A percentile compares a stretch with the other conserved stretches of the same genome.
Evolutionary conservation across 2,797 vertebrate genomes (phyloP).

Genomic region (Helarctos malayanus): DNA sequence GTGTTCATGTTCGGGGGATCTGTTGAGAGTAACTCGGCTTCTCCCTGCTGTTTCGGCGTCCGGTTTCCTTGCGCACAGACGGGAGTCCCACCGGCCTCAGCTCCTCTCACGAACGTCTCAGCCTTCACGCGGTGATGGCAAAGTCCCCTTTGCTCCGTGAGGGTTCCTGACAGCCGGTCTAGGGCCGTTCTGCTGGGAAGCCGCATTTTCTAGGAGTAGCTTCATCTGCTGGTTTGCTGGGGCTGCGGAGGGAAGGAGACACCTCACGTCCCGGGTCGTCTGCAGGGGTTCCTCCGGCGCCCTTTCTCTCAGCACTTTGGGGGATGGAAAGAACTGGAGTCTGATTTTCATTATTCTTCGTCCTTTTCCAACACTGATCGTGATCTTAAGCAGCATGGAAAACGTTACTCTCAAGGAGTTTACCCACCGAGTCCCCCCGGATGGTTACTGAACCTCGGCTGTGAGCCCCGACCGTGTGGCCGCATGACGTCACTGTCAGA

Average conservation of each 20-base stretch:
- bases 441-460: no score
- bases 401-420: not conserved
- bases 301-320: not conserved
- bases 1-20: not conserved
- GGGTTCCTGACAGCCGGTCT: not conserved
- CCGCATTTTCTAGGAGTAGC: no score
- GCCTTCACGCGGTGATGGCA: not conserved
- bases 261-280: not conserved
- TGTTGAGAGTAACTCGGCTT: not conserved
- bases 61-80: not conserved
- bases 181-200: not conserved
- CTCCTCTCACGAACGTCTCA: accelerated
- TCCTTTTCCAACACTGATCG: not conserved
- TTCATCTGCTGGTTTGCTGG: accelerated
- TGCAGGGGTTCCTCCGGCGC: not conserved
- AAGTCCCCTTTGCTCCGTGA: not conserved
- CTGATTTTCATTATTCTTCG: not conserved
- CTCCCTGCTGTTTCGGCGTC: not conserved
- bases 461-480: not conserved
- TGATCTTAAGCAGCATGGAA: not conserved
- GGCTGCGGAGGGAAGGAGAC: no score
- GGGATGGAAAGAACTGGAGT: not conserved
- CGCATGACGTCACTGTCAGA: accelerated
- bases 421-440: not conserved
- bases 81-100: not conserved